Percentiles rank a stretch among this genome's conserved stretches.
Conservation (phyloP, 2,888 invertebrate species). For the Dryocosmus kuriphilus region DNA sequence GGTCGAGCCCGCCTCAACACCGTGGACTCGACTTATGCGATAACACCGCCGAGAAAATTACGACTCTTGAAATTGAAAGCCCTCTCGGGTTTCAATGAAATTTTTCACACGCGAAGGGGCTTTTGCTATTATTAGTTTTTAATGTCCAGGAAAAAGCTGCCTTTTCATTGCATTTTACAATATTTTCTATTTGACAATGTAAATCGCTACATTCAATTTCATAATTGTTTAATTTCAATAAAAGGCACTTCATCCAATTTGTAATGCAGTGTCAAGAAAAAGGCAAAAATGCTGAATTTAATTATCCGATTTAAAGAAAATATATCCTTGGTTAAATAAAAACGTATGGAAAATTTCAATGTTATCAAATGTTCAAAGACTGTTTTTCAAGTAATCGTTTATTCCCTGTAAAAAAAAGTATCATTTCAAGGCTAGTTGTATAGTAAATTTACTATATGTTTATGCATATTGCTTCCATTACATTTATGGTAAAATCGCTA, state of each 20-base stretch:
- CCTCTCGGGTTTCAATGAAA: conserved; percentile 18
- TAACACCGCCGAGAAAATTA: conserved; percentile 33
- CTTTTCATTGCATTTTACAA: neutral
- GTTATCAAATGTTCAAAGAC: neutral
- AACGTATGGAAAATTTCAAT: neutral
- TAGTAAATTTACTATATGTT: no score
- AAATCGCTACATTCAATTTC: neutral
- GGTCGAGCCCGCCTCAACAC: conserved; percentile 28
- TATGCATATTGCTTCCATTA: no score
- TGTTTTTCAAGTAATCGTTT: neutral
- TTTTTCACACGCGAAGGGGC: neutral
- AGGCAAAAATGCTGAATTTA: no score
- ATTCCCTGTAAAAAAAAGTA: no score
- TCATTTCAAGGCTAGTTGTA: no score
- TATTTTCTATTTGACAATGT: neutral
- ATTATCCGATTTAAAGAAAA: neutral
- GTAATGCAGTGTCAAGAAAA: no score
- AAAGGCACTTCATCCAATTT: no score
- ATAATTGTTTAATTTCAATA: no score
- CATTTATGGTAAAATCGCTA: no score
- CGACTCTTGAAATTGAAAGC: conserved; percentile 30
- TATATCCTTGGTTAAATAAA: neutral
- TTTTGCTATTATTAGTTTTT: conserved; percentile 22
- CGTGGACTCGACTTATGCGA: conserved; percentile 16
- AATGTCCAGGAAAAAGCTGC: neutral